Percentiles rank a stretch among this genome's conserved stretches.
Evolutionary conservation across 2,113 vertebrate species (phyloP).

Genomic region (Notarius lentiginosus): DNA sequence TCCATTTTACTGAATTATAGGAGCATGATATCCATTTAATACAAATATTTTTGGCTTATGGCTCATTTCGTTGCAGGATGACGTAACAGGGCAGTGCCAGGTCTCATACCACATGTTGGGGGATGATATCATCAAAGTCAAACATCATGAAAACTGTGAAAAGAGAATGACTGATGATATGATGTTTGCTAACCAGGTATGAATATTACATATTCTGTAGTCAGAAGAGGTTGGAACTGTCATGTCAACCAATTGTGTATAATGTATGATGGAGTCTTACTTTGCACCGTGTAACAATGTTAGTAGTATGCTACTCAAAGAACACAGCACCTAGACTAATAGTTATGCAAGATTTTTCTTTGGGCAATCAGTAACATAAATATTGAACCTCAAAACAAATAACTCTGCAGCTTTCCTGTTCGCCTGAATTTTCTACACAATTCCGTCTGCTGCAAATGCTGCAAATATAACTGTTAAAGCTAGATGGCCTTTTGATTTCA

Average conservation of each 20-base stretch:
- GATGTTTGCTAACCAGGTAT: constrained; percentile 29
- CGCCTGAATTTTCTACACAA: background rate
- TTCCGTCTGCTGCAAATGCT: too few species aligned
- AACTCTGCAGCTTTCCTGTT: background rate
- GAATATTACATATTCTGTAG: background rate
- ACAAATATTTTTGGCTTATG: background rate
- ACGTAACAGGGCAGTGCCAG: constrained; percentile 35
- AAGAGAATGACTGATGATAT: background rate
- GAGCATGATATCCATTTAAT: background rate
- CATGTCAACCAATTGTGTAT: background rate
- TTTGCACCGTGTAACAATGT: background rate
- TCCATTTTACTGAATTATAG: background rate
- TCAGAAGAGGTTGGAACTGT: background rate
- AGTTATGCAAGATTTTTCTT: background rate
- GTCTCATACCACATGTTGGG: constrained; percentile 23
- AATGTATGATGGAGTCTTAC: background rate
- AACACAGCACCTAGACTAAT: background rate
- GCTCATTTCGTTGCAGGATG: constrained; percentile 34
- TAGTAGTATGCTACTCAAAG: background rate
- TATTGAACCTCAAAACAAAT: background rate
- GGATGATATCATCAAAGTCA: constrained; percentile 36
- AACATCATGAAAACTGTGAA: constrained; percentile 34
- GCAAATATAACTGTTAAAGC: too few species aligned
- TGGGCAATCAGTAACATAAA: constrained; percentile 8
- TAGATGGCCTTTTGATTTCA: too few species aligned